Conservation (phyloP, 2,113 vertebrate species). For the Mixornis gularis region DNA sequence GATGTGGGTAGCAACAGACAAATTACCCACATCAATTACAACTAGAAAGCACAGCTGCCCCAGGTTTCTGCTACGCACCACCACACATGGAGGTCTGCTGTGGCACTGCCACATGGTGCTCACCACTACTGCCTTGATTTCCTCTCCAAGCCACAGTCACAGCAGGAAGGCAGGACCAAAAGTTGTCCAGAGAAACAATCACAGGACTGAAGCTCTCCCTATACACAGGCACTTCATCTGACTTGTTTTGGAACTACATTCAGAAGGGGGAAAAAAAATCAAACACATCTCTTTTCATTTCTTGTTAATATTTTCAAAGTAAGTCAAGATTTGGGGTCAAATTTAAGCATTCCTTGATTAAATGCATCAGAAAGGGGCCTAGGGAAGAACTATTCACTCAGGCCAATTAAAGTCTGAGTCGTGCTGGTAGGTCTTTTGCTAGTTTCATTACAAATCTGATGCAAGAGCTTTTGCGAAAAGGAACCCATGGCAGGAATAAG, state of each 20-base stretch:
- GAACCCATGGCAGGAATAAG: neutral
- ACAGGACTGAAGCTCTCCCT: neutral
- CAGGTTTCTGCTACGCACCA: rapidly evolving
- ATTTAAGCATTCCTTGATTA: neutral
- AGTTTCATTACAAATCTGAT: neutral
- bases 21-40: neutral
- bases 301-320: neutral
- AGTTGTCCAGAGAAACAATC: neutral
- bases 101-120: neutral
- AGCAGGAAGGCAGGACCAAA: neutral
- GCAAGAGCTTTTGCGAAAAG: neutral
- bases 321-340: neutral
- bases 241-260: neutral
- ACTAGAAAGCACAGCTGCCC: neutral
- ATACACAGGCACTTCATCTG: neutral
- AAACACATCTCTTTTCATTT: neutral
- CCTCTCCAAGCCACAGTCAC: neutral
- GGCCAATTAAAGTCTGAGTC: neutral
- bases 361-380: neutral
- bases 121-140: neutral
- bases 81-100: neutral
- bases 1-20: neutral
- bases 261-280: neutral
- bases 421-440: neutral
- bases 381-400: neutral